Percentiles rank a stretch among this genome's conserved stretches.
Evolutionary conservation across 2,113 vertebrate species (phyloP).

Genomic region (Eidolon helvum): DNA sequence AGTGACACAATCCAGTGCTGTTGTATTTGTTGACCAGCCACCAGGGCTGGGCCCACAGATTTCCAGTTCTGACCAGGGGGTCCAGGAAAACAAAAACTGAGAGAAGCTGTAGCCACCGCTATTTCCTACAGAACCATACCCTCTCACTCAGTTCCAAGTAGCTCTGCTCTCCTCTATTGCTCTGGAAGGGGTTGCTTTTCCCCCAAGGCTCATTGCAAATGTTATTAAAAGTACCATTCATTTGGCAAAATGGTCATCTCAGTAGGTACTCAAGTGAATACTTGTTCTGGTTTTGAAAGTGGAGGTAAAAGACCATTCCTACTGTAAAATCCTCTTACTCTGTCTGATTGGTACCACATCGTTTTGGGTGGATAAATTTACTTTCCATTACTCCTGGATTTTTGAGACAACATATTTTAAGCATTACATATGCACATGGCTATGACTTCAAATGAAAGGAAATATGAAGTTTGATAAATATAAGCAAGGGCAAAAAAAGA

Average conservation of each 20-base stretch:
- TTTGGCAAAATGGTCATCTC: background rate
- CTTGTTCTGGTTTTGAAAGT: background rate
- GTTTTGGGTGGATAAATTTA: background rate
- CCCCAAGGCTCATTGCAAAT: background rate
- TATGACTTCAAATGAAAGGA: background rate
- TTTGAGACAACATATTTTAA: background rate
- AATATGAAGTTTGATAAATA: constrained; percentile 4
- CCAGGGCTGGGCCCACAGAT: background rate
- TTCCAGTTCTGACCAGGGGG: background rate
- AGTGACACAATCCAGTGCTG: background rate
- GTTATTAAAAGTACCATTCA: background rate
- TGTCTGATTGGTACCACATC: background rate
- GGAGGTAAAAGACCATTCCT: background rate
- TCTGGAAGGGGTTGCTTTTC: background rate
- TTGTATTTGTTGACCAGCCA: background rate
- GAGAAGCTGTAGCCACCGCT: background rate
- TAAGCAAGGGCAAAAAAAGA: background rate
- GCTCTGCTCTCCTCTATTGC: background rate
- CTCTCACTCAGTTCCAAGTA: background rate
- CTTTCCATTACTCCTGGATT: background rate
- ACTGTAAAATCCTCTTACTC: background rate
- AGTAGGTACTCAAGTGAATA: background rate
- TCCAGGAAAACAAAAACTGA: background rate
- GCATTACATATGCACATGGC: background rate
- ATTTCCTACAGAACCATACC: background rate